Evolutionary conservation across 2,113 vertebrate genomes (phyloP).

Genomic region (Eidolon helvum): DNA sequence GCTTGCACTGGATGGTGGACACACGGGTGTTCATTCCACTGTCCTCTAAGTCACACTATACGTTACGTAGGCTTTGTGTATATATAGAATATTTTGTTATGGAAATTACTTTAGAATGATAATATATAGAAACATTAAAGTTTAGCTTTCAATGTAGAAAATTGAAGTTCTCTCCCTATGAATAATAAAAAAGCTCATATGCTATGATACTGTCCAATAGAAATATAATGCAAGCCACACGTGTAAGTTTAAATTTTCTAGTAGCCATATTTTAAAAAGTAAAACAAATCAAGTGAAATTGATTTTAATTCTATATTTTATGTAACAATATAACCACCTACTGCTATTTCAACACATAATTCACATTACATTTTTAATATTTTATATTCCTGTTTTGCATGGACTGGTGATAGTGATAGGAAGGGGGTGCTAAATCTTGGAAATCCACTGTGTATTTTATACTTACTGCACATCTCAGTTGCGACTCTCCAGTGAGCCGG

Average conservation of each 20-base stretch:
- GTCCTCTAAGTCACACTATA: background rate
- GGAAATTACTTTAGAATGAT: background rate
- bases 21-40: background rate
- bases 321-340: background rate
- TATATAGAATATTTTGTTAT: background rate
- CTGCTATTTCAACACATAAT: background rate
- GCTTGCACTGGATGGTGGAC: no score
- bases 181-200: background rate
- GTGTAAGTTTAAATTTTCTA: background rate
- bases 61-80: background rate
- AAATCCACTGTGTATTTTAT: background rate
- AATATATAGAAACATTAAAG: background rate
- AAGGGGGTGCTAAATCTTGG: background rate
- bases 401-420: no score
- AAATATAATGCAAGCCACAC: background rate
- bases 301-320: background rate
- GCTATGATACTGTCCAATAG: background rate
- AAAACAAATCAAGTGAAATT: background rate
- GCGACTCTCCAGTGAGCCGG: background rate
- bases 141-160: background rate
- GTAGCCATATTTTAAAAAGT: background rate
- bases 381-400: background rate
- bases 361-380: background rate
- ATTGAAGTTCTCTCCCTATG: background rate
- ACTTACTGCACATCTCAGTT: background rate